Base-by-base conservation (phyloP, 2,113 vertebrate genomes). In the Gasterosteus aculeatus region DNA sequence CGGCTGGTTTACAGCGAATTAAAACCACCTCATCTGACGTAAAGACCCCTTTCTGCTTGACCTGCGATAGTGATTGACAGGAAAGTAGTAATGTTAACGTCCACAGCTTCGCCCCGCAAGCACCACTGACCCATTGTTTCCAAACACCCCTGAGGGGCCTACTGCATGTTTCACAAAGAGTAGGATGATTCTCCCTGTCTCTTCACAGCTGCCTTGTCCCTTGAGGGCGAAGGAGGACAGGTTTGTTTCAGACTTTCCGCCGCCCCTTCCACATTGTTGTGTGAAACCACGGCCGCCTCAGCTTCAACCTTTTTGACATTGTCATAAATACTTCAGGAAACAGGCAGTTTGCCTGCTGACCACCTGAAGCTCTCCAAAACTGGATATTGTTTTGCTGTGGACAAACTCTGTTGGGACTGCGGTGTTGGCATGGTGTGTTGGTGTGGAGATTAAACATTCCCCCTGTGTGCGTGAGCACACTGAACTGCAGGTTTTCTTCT, bases 291-390 rank as follows among this genome's bases (percentile, higher is more conserved):
- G 76, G 65, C 62, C 79, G 53, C 58, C 31, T 35, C 19, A 39
- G 33, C 67, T 79, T 68, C 31, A 67, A 46, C 31, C 18, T 47
- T 51, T 69, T 57, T 18, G 15, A 46, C 70, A 68, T 73, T 54
- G 49, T 78, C 26, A 85, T 79, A 72, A 85, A 90, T 78, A 87
- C 79, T 85, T 84, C 16, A 85, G 71, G 72, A 87, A 78, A 69
- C 46, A 85, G 75, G 46, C 56, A 69, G 65, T 72, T 62, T 10
- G 58, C 68, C 83, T 86, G 77, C 87, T 87, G 82, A 77, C 9
- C 54, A 4, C 56, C 42, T 42, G 2, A 46, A 79, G 51, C 60
- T 49, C 31, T 47, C 33, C 68, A 79, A 79, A 83, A 89, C 66
- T 72, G 12, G 75, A 88, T 84, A 77, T 58, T 77, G 29, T 73